A percentile compares a stretch with the other conserved stretches of the same genome.
These are phyloP conservation scores for Drosophila acutilabella DNA, from an alignment of 2,888 invertebrate genomes.

Conservation along the genomic window DNA sequence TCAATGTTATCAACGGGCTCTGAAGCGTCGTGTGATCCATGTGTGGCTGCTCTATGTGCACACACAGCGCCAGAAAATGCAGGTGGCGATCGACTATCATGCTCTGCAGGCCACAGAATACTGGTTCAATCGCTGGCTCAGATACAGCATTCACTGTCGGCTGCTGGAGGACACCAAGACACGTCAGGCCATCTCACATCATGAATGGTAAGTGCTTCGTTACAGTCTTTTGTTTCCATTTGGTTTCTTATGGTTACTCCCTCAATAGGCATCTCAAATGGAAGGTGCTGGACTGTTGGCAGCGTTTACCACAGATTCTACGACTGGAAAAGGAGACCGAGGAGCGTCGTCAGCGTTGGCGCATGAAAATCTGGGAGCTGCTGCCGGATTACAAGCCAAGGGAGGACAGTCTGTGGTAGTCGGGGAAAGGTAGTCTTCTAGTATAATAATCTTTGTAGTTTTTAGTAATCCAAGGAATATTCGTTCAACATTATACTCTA, in stretches of 20 bases:
- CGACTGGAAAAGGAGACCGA: slow-evolving; percentile 89
- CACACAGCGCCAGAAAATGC: slow-evolving; percentile 86
- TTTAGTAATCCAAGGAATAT: no score
- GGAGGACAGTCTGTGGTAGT: slow-evolving; percentile 74
- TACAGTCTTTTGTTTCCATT: not conserved
- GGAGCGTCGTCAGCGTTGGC: slow-evolving; percentile 89
- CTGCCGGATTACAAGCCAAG: slow-evolving; percentile 89
- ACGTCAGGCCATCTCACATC: slow-evolving; percentile 83
- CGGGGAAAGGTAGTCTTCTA: no score
- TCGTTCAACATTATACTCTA: no score
- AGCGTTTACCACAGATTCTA: slow-evolving; percentile 88
- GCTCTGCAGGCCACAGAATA: slow-evolving; percentile 87
- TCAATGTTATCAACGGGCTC: slow-evolving; percentile 86
- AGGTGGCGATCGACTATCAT: slow-evolving; percentile 90
- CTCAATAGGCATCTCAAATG: slow-evolving; percentile 83
- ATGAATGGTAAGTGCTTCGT: slow-evolving; percentile 80
- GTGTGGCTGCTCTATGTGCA: slow-evolving; percentile 85
- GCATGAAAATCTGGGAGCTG: slow-evolving; percentile 90
- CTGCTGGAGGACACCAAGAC: slow-evolving; percentile 86
- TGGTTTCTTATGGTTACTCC: not conserved
- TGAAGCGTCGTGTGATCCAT: slow-evolving; percentile 85
- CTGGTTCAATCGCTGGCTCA: slow-evolving; percentile 86
- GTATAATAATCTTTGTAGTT: no score
- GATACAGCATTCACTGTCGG: slow-evolving; percentile 85
- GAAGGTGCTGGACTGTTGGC: slow-evolving; percentile 87